Evolutionary conservation across 2,797 vertebrate genomes (phyloP).

Genomic region (Anisognathus igniventris): DNA sequence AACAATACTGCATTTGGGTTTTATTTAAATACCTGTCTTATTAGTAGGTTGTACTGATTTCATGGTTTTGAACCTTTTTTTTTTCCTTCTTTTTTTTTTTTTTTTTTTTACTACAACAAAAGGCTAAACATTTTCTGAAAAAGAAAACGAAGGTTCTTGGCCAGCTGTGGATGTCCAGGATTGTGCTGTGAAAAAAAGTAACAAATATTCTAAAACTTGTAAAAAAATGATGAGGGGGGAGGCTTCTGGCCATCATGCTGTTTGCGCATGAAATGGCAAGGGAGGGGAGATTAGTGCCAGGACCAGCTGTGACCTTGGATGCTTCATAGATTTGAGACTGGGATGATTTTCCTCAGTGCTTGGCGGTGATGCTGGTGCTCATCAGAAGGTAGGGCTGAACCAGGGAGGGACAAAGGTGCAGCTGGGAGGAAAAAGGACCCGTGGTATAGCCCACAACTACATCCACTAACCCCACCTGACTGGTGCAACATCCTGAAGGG

Average conservation of each 20-base stretch:
- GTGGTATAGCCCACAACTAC: fast-evolving
- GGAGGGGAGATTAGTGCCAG: neutral
- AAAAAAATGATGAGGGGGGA: conserved; percentile 23
- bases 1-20: conserved; percentile 54
- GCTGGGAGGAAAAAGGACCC: neutral
- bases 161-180: neutral
- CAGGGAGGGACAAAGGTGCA: fast-evolving
- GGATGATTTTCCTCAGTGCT: neutral
- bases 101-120: neutral
- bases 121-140: conserved; percentile 30
- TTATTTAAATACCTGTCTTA: conserved; percentile 61
- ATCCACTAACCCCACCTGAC: neutral
- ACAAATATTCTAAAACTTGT: conserved; percentile 17
- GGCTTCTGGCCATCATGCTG: neutral
- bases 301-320: conserved; percentile 16
- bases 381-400: neutral
- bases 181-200: conserved; percentile 25
- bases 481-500: neutral
- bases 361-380: neutral
- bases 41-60: conserved; percentile 34
- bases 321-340: neutral
- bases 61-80: neutral
- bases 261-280: neutral
- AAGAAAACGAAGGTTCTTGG: neutral
- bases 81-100: no score